Evolutionary conservation across 2,797 vertebrate genomes (phyloP).

Genomic region (Rhadinocentrus ornatus): DNA sequence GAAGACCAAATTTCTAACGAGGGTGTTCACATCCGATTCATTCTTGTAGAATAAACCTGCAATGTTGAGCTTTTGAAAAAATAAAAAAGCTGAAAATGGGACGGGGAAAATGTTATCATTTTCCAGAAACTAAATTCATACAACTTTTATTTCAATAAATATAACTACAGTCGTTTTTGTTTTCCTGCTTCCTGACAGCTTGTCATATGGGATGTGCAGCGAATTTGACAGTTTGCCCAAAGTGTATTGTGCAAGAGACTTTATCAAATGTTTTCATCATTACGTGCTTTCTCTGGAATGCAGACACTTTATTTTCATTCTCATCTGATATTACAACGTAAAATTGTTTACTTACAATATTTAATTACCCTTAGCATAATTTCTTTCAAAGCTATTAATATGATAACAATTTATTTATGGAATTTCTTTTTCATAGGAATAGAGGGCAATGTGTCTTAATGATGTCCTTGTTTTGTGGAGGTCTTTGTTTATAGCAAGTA

Average conservation of each 20-base stretch:
- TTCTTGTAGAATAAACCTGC: constrained; percentile 2
- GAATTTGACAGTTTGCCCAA: constrained; percentile 19
- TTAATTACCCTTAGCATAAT: neutral
- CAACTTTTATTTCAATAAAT: constrained; percentile 10
- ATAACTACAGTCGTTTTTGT: constrained; percentile 7
- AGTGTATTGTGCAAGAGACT: constrained; percentile 31
- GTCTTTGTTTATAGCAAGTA: constrained; percentile 38
- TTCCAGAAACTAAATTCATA: neutral
- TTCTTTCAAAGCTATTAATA: neutral
- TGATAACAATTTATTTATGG: neutral
- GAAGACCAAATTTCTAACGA: neutral
- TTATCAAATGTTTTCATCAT: constrained; percentile 3
- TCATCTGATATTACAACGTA: neutral
- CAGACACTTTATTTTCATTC: neutral
- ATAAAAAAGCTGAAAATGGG: neutral
- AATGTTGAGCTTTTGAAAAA: neutral
- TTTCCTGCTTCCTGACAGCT: constrained; percentile 28
- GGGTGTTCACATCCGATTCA: constrained; percentile 14
- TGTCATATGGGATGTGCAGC: constrained; percentile 43
- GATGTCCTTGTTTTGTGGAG: constrained; percentile 23
- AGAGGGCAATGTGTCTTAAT: neutral
- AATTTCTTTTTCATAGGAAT: neutral
- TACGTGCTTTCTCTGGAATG: constrained; percentile 7
- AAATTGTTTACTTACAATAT: neutral
- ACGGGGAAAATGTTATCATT: neutral